Base-by-base conservation (phyloP, 2,797 vertebrate genomes). In the Leptatherina wallacei region DNA sequence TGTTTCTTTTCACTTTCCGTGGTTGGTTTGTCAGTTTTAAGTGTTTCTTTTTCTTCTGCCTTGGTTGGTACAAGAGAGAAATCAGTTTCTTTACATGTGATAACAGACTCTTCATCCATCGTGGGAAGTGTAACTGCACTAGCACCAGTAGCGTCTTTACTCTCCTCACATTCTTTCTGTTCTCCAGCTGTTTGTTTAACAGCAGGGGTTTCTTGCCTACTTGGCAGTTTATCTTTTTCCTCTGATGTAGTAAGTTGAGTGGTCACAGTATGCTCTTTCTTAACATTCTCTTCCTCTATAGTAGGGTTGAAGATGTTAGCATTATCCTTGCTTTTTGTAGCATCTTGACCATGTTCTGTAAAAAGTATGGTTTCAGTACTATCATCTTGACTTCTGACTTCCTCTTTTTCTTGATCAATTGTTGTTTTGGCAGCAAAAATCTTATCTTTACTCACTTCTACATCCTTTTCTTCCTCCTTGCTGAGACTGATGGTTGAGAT, bases 401-500 rank as follows among this genome's bases (percentile, higher is more conserved):
- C 62, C 18, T 82, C 73, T 47, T 75, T 70, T 69, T 86, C 81
- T 38, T 63, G 36, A 13, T 83, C 75, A 22, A 38, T 42, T 18
- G n/a, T 61, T 56, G 71, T 20, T 36, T 72, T 75, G 3, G 36
- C 22, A 38, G 49, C n/a, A 35, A 32, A 35, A 62, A 30, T 47
- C n/a, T 83, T 81, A 18, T 83, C 83, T 82, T 81, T 74, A 40
- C 63, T 78, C 2, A n/a, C 29, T 24, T 33, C 24, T 35, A n/a
- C 24, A 38, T 79, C 84, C n/a, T 71, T 69, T 73, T 72, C 78
- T 42, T 84, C 61, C 20, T 35, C 33, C 13, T 51, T 55, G 3
- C 56, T 49, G 49, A 52, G 52, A 36, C 76, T 79, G 9, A 63
- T 51, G 20, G 66, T 54, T 36, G 69, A 65, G 44, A 57, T 40